These are phyloP conservation scores for Papilio demoleus DNA, from an alignment of 2,888 invertebrate genomes.

Conservation along the genomic window DNA sequence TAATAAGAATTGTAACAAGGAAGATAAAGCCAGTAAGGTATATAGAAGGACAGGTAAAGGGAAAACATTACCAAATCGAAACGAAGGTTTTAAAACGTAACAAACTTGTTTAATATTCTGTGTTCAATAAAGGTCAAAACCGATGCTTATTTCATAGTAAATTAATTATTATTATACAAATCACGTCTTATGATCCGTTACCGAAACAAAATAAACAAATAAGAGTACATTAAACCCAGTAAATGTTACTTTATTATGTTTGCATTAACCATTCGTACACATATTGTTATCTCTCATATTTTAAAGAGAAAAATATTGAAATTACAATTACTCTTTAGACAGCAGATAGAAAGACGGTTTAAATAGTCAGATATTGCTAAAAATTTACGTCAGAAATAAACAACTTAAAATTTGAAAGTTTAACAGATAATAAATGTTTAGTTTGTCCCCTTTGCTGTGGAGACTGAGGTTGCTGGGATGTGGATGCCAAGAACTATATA, in stretches of 20 bases:
- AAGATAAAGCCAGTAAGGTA: neutral
- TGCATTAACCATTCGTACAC: neutral
- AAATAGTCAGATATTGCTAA: too few relatives aligned
- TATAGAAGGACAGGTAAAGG: slow-evolving; percentile 25
- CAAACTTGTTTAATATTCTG: slow-evolving; percentile 15
- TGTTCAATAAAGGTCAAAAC: slow-evolving; percentile 1
- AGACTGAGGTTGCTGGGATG: too few relatives aligned
- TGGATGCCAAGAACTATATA: too few relatives aligned
- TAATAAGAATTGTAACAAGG: neutral
- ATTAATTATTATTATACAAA: slow-evolving; percentile 1
- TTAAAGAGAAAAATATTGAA: too few relatives aligned
- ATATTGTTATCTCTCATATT: too few relatives aligned
- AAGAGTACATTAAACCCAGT: neutral
- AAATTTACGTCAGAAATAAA: too few relatives aligned
- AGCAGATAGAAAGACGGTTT: too few relatives aligned
- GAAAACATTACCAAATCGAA: slow-evolving; percentile 22
- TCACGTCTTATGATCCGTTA: neutral
- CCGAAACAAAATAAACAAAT: neutral
- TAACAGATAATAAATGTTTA: too few relatives aligned
- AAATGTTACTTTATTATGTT: neutral
- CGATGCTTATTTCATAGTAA: neutral
- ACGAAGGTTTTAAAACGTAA: slow-evolving; percentile 9
- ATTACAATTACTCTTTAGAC: too few relatives aligned
- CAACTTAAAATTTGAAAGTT: too few relatives aligned
- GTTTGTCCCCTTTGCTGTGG: too few relatives aligned